Conservation (phyloP, 1,140 invertebrate species). For the Babylonia areolata region DNA sequence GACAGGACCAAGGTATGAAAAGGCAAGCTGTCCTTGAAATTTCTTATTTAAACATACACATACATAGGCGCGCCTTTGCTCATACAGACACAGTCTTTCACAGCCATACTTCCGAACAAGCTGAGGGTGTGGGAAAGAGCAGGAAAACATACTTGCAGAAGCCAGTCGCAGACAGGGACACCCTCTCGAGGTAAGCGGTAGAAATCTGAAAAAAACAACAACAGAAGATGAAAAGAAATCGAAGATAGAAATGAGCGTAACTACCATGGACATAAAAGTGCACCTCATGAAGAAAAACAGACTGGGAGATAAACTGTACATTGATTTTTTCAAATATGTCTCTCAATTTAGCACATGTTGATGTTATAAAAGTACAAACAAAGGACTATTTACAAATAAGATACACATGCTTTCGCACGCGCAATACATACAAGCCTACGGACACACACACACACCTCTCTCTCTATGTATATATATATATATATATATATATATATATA, state of each 20-base stretch:
- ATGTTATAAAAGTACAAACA: too few species aligned
- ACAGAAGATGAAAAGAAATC: background rate
- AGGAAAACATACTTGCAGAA: background rate
- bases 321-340: too few species aligned
- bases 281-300: background rate
- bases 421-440: too few species aligned
- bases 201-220: background rate
- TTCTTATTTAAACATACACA: background rate
- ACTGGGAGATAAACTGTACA: background rate
- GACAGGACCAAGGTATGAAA: too few species aligned
- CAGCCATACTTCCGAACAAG: conserved; percentile 36
- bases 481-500: too few species aligned
- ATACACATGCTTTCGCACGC: too few species aligned
- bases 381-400: too few species aligned
- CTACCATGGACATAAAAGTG: background rate
- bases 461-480: too few species aligned
- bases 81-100: background rate
- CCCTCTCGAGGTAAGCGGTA: background rate
- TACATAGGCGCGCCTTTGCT: background rate
- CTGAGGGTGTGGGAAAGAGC: conserved; percentile 36
- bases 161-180: background rate
- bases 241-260: background rate
- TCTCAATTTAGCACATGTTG: too few species aligned
- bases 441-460: too few species aligned
- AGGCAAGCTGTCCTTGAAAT: too few species aligned